These are phyloP conservation scores for Chascanopsetta lugubris DNA, from an alignment of 2,113 vertebrate genomes.

Conservation along the genomic window DNA sequence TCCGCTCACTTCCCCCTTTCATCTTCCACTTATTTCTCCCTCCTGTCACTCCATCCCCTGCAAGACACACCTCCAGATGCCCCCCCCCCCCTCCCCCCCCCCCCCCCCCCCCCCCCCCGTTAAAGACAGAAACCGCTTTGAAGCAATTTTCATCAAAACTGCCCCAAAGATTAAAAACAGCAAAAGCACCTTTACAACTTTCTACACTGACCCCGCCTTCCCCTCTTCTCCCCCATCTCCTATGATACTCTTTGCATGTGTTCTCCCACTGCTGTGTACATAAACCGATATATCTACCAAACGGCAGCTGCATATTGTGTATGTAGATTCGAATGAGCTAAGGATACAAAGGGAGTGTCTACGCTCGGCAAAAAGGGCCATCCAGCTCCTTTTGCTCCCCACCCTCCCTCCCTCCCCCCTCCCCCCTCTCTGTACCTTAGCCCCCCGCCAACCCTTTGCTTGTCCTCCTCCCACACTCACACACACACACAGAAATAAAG, in stretches of 20 bases:
- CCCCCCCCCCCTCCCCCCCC: constrained; percentile 56
- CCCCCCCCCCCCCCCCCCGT: constrained; percentile 57
- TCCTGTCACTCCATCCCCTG: constrained; percentile 57
- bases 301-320: constrained; percentile 83
- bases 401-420: not conserved
- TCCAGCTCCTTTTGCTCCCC: constrained; percentile 58
- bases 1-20: constrained; percentile 70
- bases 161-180: constrained; percentile 80
- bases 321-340: constrained; percentile 82
- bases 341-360: constrained; percentile 73
- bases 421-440: constrained; percentile 49
- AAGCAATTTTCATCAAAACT: constrained; percentile 80
- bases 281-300: constrained; percentile 83
- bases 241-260: constrained; percentile 84
- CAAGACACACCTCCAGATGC: constrained; percentile 67
- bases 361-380: constrained; percentile 74
- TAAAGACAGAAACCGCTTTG: constrained; percentile 77
- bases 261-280: constrained; percentile 83
- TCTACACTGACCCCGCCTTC: constrained; percentile 63
- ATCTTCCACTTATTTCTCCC: constrained; percentile 74
- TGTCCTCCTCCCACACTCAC: constrained; percentile 69
- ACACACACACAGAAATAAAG: constrained; percentile 68
- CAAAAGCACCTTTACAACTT: constrained; percentile 79
- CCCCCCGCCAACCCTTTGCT: constrained; percentile 56
- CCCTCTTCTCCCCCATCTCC: constrained; percentile 54